These are phyloP conservation scores for Pterostichus madidus DNA, from an alignment of 2,888 invertebrate genomes.

Conservation along the genomic window DNA sequence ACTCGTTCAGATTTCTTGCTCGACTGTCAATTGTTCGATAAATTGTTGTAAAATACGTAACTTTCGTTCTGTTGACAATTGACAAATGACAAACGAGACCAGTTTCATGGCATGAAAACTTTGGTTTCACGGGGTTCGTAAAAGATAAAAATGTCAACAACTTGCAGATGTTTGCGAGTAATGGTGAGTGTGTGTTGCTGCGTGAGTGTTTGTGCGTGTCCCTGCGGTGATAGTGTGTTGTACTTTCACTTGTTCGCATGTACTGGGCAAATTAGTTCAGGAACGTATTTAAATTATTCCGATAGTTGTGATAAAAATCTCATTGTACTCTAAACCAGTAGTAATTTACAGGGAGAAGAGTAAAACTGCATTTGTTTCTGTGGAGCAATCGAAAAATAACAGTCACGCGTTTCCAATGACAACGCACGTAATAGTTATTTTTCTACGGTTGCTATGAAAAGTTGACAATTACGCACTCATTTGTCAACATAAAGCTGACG, in stretches of 20 bases:
- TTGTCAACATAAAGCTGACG: no score
- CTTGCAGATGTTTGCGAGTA: neutral
- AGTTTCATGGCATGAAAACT: conserved; percentile 31
- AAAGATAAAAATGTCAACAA: neutral
- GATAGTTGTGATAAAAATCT: conserved; percentile 17
- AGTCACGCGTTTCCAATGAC: no score
- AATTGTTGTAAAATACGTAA: conserved; percentile 47
- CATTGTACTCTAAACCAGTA: neutral
- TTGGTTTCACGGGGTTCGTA: conserved; percentile 11
- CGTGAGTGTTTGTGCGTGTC: conserved; percentile 17
- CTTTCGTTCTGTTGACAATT: conserved; percentile 41
- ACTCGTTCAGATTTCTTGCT: conserved; percentile 12
- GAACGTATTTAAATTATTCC: conserved; percentile 10
- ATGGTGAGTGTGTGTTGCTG: neutral
- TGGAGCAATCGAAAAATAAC: no score
- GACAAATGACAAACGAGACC: conserved; percentile 21
- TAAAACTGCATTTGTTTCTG: no score
- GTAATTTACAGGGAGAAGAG: no score
- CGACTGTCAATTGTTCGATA: conserved; percentile 35
- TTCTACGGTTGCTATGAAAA: no score
- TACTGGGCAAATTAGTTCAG: conserved; percentile 28
- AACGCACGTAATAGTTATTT: no score
- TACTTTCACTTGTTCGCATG: conserved; percentile 44
- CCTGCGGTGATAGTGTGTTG: conserved; percentile 26
- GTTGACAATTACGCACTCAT: no score